Evolutionary conservation across 1,140 invertebrate species (phyloP).

Genomic region (Caerostris darwini): DNA sequence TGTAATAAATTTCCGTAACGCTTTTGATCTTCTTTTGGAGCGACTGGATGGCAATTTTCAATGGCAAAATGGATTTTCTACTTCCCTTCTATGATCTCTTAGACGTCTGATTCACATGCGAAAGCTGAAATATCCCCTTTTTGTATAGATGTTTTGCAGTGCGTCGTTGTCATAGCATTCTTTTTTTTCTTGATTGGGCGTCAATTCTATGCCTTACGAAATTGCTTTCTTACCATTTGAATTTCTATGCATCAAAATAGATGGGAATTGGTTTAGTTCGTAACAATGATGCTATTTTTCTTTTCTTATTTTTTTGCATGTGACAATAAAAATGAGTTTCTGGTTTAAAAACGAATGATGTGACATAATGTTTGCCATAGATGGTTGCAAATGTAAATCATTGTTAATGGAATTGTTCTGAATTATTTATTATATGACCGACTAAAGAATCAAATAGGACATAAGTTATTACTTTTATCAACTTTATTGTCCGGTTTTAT

Average conservation of each 20-base stretch:
- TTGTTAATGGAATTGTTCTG: too few species aligned
- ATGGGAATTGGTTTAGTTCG: neutral
- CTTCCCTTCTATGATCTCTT: constrained; percentile 45
- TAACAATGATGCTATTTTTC: neutral
- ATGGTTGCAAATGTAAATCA: neutral
- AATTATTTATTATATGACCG: too few species aligned
- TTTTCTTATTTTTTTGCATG: neutral
- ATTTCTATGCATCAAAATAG: neutral
- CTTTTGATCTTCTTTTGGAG: constrained; percentile 3
- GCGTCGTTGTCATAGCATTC: neutral
- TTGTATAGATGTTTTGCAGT: neutral
- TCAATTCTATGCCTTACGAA: too few species aligned
- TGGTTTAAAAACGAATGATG: neutral
- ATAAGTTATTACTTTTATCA: too few species aligned
- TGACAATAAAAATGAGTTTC: neutral
- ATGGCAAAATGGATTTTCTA: constrained; percentile 48
- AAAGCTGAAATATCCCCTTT: neutral
- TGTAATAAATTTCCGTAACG: constrained; percentile 44
- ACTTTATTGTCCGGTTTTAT: too few species aligned
- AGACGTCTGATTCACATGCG: neutral
- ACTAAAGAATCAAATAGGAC: too few species aligned
- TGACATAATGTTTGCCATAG: neutral
- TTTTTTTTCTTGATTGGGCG: neutral
- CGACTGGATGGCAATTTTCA: constrained; percentile 35
- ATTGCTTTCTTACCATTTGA: neutral